Base-by-base conservation (phyloP, 2,797 vertebrate genomes). In the Spinibarbus caldwelli region DNA sequence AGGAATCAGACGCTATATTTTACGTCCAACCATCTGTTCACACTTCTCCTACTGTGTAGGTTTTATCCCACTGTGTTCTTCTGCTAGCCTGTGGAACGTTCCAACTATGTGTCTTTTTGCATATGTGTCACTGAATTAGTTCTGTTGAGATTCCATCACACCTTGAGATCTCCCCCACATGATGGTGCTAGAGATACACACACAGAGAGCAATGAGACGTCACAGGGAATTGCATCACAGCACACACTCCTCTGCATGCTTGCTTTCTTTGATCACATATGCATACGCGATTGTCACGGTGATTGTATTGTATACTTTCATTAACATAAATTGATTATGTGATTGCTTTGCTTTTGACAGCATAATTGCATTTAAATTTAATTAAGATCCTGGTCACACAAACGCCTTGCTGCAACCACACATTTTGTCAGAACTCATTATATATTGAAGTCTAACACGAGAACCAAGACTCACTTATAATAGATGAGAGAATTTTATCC, bases 111-210 rank as follows among this genome's bases (percentile, higher is more conserved):
- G 38, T 78, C 84, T 92, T 89, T 89, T 88, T 85, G 78, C 87
- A 86, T 38, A 9, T 47, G 73, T 59, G 73, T 59, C 38, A 62
- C 62, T 67, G 1, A 34, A 14, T 21, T 6, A 73, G 11, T 29
- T 76, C 49, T 19, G 72, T 62, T 62, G 19, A 38, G 31, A 67
- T 70, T 78, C 21, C 71, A 57, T 80, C 68, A 49, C 52, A 26
- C 34, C 52, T 29, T 57, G 26, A 66, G 78, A 68, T 59, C 54
- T 72, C 52, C 87, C 84, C 94, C 95, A 95, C 95, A 92, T 90
- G 95, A 91, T 95, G 95, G 95, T 86, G 94, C 94, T 95, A 81
- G 85, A 93, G 94, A 90, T 92, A 91, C 93, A 91, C 94, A 41
- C 38, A 89, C 12, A 15, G 38, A 71, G 15, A 43, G 80, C 83